Conservation (phyloP, 2,797 vertebrate genomes). For the Borostomias antarcticus region DNA sequence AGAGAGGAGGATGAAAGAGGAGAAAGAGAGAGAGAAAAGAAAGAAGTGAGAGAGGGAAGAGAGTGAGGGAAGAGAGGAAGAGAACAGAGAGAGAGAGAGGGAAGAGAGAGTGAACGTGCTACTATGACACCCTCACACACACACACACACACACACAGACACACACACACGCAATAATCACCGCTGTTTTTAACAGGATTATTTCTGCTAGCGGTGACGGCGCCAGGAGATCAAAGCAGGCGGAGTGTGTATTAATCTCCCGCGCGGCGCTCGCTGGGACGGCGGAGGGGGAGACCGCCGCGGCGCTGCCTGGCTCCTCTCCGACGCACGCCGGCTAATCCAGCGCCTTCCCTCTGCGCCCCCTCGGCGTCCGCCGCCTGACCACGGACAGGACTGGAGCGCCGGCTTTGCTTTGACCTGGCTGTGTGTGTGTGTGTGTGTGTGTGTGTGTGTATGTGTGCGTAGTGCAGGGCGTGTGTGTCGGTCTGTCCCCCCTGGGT, state of each 20-base stretch:
- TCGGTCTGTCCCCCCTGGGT: neutral
- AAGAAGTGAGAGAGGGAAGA: too few relatives aligned
- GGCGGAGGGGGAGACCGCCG: too few relatives aligned
- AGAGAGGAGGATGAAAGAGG: too few relatives aligned
- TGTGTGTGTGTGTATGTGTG: constrained; percentile 7
- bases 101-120: neutral
- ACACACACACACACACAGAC: constrained; percentile 18
- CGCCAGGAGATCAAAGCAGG: constrained; percentile 63
- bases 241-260: constrained; percentile 53
- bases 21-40: too few relatives aligned
- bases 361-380: neutral
- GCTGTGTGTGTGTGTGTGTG: constrained; percentile 29
- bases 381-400: neutral
- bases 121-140: neutral
- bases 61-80: too few relatives aligned
- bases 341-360: constrained; percentile 42
- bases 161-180: constrained; percentile 14
- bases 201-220: constrained; percentile 51
- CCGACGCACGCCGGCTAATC: constrained; percentile 29
- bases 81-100: neutral
- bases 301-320: constrained; percentile 27
- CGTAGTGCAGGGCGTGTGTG: neutral
- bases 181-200: constrained; percentile 59
- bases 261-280: constrained; percentile 30
- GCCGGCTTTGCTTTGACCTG: constrained; percentile 1